phyloP scores from a whole-genome alignment of 2,113 vertebrate genomes.

The Chamaea fasciata region DNA sequence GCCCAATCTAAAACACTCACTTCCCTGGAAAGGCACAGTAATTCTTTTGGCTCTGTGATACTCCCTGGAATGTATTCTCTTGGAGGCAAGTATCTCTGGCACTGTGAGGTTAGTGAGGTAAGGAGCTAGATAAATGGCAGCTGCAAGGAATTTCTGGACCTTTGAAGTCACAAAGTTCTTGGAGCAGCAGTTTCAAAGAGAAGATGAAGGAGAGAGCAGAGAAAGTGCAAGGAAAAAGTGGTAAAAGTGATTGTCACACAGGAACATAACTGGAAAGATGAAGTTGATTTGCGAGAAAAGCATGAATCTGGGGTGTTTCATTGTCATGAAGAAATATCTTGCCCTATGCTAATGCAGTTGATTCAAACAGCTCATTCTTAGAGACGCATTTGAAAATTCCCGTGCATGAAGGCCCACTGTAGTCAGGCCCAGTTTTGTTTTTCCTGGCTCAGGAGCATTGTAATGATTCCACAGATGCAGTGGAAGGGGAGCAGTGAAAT shows the following conservation, averaged over 20 bases:
- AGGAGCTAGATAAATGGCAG: not conserved
- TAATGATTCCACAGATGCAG: not conserved
- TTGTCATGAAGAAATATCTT: not conserved
- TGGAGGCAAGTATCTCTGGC: not conserved
- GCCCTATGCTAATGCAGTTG: not conserved
- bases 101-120: not conserved
- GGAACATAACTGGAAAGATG: not conserved
- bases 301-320: not conserved
- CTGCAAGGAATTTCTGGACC: not conserved
- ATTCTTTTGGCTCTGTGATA: not conserved
- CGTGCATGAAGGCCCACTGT: accelerated
- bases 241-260: not conserved
- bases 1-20: not conserved
- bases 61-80: not conserved
- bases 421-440: not conserved
- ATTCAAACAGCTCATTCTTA: not conserved
- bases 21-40: not conserved
- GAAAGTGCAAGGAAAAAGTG: not conserved
- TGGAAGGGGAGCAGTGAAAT: not conserved
- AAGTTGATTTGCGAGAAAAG: not conserved
- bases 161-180: not conserved
- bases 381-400: not conserved
- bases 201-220: not conserved
- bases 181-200: not conserved
- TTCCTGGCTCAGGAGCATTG: not conserved